A percentile compares a stretch with the other conserved stretches of the same genome.
Conservation (phyloP, 2,888 invertebrate genomes). For the Nomada ferruginata region DNA sequence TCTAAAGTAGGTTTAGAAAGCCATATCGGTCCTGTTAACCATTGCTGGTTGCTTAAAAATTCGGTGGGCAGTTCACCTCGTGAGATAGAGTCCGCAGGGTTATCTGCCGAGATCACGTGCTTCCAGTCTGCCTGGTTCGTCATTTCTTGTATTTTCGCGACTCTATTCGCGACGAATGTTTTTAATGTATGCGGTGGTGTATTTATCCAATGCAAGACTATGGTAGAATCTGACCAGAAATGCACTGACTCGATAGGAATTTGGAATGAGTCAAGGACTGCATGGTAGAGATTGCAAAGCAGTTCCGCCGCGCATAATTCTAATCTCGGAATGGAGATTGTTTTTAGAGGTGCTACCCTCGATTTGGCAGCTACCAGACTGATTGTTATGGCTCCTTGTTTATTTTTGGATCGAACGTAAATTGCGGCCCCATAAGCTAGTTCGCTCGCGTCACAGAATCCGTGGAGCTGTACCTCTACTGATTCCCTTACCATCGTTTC, state of each 20-base stretch:
- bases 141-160: neutral
- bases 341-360: neutral
- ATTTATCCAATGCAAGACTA: conserved; percentile 10
- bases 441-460: neutral
- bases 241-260: neutral
- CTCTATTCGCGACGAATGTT: conserved; percentile 8
- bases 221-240: conserved; percentile 5
- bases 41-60: neutral
- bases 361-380: conserved; percentile 3
- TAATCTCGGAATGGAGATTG: neutral
- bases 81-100: conserved; percentile 1
- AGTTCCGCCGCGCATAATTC: conserved; percentile 7
- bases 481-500: neutral
- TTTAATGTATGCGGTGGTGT: neutral
- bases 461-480: neutral
- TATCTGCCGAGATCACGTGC: neutral
- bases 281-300: neutral
- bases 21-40: neutral
- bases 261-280: too few species aligned
- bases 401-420: neutral
- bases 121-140: neutral
- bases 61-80: neutral
- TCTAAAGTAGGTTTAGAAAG: neutral
- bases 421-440: neutral
- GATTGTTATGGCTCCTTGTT: neutral